Base-by-base conservation (phyloP, 1,140 invertebrate species). In the Cotesia vestalis region DNA sequence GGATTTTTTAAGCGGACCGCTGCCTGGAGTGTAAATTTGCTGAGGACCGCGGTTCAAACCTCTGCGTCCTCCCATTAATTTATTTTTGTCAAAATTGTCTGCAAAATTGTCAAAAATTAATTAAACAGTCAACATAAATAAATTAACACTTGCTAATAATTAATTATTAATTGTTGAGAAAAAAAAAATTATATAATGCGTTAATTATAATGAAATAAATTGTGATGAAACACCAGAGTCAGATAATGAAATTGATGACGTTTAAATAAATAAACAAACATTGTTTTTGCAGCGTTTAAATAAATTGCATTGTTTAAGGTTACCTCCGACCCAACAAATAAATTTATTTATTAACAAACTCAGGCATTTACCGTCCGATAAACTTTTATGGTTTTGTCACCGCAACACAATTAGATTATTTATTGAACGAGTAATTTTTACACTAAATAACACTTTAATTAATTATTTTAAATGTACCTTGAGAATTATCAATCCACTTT, bases 21-120 rank as follows among this genome's bases (percentile, higher is more conserved):
- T 90, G 62, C 90, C 90, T 68, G 90, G 91, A 73, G 85, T 87
- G 71, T 91, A 91, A 40, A 91, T 85, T 80, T 86, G 83, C 79
- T 88, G 84, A 73, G 88, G 88, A 76, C 80, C 78, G 73, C 81
- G 79, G 36, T 77, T 79, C 67, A 81, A 80, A 8, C 34, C 63
- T 40, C 46, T 80, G 75, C 80, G 85, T 83, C 73, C 78, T 38
- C 51, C 80, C 75, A 76, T 73, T 70, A 73, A 78, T 78, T 69
- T 81, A n/a, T 81, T 78, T 60, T 76, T 75, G 20, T 82, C 78
- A 17, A 74, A 77, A 76, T 79, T 83, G 11, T 53, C 78, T 72
- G 77, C 69, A 69, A 40, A 66, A 69, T 73, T 77, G 62, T 79
- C 74, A 77, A 69, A 68, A 68, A 67, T 27, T 27, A 27, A 27